phyloP scores from a whole-genome alignment of 2,797 vertebrate species.

The Anas capensis region DNA sequence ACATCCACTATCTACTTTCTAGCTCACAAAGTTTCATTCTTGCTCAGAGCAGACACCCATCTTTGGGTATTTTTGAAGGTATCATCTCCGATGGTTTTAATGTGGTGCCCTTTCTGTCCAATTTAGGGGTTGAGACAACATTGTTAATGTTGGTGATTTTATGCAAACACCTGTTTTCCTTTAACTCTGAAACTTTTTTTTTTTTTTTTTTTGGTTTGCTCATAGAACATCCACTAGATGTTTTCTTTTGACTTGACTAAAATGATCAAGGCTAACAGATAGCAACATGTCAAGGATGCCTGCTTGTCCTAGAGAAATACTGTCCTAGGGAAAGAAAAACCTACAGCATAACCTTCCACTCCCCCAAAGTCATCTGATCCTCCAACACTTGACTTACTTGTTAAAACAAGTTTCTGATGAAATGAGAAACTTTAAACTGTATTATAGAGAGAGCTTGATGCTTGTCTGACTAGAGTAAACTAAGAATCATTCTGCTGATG shows the following conservation, averaged over 20 bases:
- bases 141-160: not conserved
- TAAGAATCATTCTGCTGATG: not conserved
- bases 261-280: not conserved
- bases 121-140: not conserved
- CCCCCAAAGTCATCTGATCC: not conserved
- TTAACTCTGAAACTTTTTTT: not conserved
- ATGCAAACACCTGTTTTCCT: not conserved
- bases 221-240: not conserved
- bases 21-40: not conserved
- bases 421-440: not conserved
- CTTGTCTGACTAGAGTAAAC: not conserved
- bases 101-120: not conserved
- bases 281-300: not conserved
- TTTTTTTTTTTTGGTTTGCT: not conserved
- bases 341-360: not conserved
- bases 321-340: not conserved
- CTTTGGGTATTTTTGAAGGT: not conserved
- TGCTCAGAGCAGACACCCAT: not conserved
- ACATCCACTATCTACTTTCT: accelerated
- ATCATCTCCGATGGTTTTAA: not conserved
- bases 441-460: not conserved
- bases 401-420: not conserved
- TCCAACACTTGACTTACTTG: not conserved
- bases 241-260: not conserved
- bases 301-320: not conserved